Evolutionary conservation across 1,140 invertebrate genomes (phyloP).

Genomic region (Chionoecetes opilio): DNA sequence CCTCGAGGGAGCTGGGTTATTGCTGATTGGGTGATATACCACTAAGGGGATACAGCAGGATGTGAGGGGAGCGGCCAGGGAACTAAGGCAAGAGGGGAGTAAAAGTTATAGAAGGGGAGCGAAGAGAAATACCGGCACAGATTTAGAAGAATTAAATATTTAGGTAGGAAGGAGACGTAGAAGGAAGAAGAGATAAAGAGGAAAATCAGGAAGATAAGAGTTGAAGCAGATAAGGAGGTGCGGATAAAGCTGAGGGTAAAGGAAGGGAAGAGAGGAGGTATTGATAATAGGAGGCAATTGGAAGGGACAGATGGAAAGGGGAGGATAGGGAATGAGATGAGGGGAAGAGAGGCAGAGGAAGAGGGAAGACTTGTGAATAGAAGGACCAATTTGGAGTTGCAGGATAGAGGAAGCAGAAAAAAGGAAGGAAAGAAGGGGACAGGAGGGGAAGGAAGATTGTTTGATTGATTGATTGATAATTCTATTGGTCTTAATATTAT

Average conservation of each 20-base stretch:
- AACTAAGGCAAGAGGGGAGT: no score
- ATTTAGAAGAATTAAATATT: no score
- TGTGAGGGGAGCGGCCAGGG: no score
- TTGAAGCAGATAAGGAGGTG: no score
- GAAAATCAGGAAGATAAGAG: neutral
- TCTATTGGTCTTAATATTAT: no score
- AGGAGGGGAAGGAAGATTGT: no score
- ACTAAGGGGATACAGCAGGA: no score
- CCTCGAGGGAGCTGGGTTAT: neutral
- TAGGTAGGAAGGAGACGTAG: neutral
- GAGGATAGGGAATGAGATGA: neutral
- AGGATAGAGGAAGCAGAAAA: neutral
- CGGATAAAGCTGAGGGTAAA: neutral
- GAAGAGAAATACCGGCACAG: no score
- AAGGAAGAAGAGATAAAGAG: neutral
- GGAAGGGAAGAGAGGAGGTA: no score
- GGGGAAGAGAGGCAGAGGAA: neutral
- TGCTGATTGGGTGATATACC: constrained; percentile 6
- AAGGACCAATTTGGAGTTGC: neutral
- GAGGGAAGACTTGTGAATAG: constrained; percentile 24
- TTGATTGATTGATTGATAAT: no score
- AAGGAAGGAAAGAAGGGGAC: neutral
- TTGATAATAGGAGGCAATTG: neutral
- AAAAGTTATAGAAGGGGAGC: no score
- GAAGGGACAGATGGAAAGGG: constrained; percentile 10